phyloP scores from a whole-genome alignment of 2,113 vertebrate genomes.

The Numida meleagris region DNA sequence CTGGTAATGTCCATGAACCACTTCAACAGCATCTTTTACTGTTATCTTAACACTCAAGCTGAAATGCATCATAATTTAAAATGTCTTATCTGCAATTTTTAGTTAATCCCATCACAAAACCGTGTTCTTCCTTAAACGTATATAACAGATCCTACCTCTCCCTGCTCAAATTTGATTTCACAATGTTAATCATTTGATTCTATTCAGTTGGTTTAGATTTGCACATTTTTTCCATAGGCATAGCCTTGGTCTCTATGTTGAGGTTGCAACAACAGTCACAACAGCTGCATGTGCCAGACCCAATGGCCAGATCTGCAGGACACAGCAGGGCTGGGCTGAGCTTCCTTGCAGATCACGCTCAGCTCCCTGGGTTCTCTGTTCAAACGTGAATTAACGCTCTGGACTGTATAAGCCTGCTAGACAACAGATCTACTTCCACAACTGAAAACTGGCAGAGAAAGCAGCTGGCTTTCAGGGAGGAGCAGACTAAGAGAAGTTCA shows the following conservation, averaged over 20 bases:
- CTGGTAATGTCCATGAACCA: neutral
- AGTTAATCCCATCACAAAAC: neutral
- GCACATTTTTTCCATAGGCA: neutral
- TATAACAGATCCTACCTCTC: neutral
- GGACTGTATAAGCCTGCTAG: neutral
- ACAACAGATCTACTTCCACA: neutral
- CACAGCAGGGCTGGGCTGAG: neutral
- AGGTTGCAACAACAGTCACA: neutral
- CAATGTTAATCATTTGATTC: neutral
- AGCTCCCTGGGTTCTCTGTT: neutral
- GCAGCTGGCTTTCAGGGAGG: neutral
- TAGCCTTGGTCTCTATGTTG: neutral
- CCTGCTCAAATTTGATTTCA: neutral
- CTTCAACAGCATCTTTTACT: neutral
- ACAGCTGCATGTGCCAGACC: neutral
- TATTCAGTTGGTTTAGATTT: neutral
- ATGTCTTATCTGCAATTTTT: neutral
- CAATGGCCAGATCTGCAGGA: neutral
- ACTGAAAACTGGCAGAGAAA: neutral
- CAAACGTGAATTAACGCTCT: fast-evolving
- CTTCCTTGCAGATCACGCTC: neutral
- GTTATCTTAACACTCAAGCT: neutral
- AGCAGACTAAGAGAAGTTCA: neutral
- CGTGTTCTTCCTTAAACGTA: neutral
- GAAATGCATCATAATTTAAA: neutral